phyloP scores from a whole-genome alignment of 2,888 invertebrate genomes.

The Melinaea marsaeus region DNA sequence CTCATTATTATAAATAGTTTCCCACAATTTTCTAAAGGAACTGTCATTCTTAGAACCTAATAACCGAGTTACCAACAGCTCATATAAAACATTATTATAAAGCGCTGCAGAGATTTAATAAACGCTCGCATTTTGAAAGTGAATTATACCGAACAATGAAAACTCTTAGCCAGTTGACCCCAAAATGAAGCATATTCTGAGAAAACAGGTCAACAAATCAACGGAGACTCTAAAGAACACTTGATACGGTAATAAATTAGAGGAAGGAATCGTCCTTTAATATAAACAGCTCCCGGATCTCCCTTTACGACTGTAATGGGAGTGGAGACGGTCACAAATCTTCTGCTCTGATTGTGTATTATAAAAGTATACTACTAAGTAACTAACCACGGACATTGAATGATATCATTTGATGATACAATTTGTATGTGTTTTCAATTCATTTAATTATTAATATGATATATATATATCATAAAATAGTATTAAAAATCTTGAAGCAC shows the following conservation, averaged over 20 bases:
- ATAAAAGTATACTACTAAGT: background rate
- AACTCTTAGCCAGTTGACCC: slow-evolving; percentile 14
- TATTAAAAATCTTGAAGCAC: too few relatives aligned
- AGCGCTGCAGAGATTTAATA: slow-evolving; percentile 3
- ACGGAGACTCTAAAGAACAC: slow-evolving; percentile 29
- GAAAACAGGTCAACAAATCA: slow-evolving; percentile 35
- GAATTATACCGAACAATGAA: slow-evolving; percentile 21
- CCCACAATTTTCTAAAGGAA: too few relatives aligned
- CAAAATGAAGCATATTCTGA: slow-evolving; percentile 12
- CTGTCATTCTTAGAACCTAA: too few relatives aligned
- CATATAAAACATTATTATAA: background rate
- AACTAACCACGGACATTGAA: too few relatives aligned
- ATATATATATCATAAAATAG: too few relatives aligned
- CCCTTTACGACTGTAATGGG: slow-evolving; percentile 30
- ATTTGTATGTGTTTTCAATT: too few relatives aligned
- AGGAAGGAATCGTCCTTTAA: slow-evolving; percentile 33
- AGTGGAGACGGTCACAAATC: slow-evolving; percentile 14
- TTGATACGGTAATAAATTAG: slow-evolving; percentile 36
- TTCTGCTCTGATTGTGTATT: slow-evolving; percentile 14
- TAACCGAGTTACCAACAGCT: too few relatives aligned
- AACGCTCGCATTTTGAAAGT: slow-evolving; percentile 6
- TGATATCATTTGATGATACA: too few relatives aligned
- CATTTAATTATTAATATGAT: too few relatives aligned
- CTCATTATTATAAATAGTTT: too few relatives aligned
- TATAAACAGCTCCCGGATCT: slow-evolving; percentile 30